Conservation (phyloP, 2,113 vertebrate species). For the Heterocephalus glaber region DNA sequence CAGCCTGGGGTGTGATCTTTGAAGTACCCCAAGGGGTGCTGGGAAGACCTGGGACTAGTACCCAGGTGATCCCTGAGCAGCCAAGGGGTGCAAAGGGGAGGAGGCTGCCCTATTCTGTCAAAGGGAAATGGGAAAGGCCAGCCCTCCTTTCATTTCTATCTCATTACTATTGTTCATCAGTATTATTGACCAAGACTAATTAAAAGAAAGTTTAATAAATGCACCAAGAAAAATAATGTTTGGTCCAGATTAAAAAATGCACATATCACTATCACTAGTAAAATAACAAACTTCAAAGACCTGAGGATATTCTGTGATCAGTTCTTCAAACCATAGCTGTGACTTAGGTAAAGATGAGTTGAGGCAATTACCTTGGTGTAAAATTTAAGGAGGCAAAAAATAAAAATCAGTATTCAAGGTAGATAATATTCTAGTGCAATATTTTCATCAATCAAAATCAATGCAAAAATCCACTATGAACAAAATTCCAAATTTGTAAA, state of each 20-base stretch:
- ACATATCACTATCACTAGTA: not conserved
- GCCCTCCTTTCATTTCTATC: not conserved
- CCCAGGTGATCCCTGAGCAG: not conserved
- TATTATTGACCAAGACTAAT: not conserved
- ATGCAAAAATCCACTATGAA: not conserved
- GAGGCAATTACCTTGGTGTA: not conserved
- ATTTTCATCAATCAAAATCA: not conserved
- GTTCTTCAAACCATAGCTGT: not conserved
- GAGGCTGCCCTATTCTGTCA: not conserved
- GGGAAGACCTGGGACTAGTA: not conserved
- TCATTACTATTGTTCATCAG: not conserved
- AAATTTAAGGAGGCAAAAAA: not conserved
- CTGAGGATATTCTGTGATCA: not conserved
- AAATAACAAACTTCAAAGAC: not conserved
- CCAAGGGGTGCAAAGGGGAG: not conserved
- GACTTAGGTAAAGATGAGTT: not conserved
- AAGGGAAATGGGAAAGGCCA: not conserved
- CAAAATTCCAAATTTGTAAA: not conserved
- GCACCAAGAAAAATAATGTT: not conserved
- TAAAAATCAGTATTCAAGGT: not conserved
- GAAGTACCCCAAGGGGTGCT: not conserved
- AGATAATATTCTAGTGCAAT: not conserved
- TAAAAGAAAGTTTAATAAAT: constrained; percentile 3
- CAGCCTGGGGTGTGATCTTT: not conserved
- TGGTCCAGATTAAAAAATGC: not conserved